Base-by-base conservation (phyloP, 2,888 invertebrate genomes). In the Drosophila algonquin region DNA sequence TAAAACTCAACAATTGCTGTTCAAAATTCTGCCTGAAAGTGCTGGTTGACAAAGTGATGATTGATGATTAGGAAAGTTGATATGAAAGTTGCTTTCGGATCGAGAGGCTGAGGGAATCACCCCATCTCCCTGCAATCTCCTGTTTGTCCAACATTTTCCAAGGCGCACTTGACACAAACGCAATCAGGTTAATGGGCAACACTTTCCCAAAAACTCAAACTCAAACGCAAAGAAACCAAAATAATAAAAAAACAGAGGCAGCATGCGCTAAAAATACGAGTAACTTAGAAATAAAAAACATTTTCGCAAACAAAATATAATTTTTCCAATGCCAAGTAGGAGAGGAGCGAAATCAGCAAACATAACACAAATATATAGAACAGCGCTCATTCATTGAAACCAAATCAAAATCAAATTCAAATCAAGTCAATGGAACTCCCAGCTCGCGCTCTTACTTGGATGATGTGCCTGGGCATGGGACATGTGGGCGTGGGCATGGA, bases 371-470 rank as follows among this genome's bases (percentile, higher is more conserved):
- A 56, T 2, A 58, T 73, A 63, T 61, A 58, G 50, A 55, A 32
- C 57, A 73, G 47, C 52, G 60, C 45, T 63, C 61, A 71, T 72
- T 86, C 80, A 73, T 69, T 63, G 32, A 74, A 67, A 75, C 50
- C 52, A 45, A 69, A 44, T 54, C 24, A 53, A 57, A 57, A 44
- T 61, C 35, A 50, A 76, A 60, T 50, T 80, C 71, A 71, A 77
- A 63, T 61, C 40, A 53, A 59, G 59, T 58, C 54, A 53, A 55
- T 32, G 76, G 68, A 79, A 77, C 77, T 79, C 77, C 77, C 79
- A 84, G 89, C 81, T 64, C 51, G 87, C 90, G 85, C 80, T 77
- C 91, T 90, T 91, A 90, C 90, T 90, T 90, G 91, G 81, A 80
- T 91, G 89, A 79, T 89, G 90, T 69, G 73, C 70, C 75, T 76